phyloP scores from a whole-genome alignment of 2,888 invertebrate species.

The Oconnorella tubifera region DNA sequence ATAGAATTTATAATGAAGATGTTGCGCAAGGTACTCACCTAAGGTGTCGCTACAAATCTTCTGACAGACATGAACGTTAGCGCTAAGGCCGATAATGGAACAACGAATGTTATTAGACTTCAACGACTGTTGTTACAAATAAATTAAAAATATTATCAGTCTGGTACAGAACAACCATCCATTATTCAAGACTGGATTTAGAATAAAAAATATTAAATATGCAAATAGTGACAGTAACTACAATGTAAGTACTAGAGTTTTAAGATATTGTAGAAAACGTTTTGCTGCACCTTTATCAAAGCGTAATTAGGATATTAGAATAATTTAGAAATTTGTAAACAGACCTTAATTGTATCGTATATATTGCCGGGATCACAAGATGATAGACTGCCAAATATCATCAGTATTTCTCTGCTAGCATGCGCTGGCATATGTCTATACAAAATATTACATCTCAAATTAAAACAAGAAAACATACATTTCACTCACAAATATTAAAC shows the following conservation, averaged over 20 bases:
- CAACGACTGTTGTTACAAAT: slow-evolving; percentile 36
- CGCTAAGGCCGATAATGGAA: slow-evolving; percentile 90
- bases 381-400: slow-evolving; percentile 88
- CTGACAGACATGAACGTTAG: slow-evolving; percentile 88
- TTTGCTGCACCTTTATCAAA: no score
- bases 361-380: slow-evolving; percentile 97
- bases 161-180: no score
- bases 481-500: no score
- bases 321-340: not conserved
- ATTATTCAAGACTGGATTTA: no score
- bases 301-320: no score
- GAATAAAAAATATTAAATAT: no score
- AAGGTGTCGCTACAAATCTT: slow-evolving; percentile 79
- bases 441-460: no score
- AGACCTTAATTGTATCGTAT: slow-evolving; percentile 68
- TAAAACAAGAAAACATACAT: no score
- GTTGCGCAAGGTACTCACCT: slow-evolving; percentile 52
- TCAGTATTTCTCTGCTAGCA: slow-evolving; percentile 86
- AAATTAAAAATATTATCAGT: slow-evolving; percentile 1
- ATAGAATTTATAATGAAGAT: no score
- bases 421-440: slow-evolving; percentile 80
- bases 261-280: no score
- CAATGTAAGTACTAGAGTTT: no score
- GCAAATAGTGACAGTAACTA: no score
- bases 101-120: slow-evolving; percentile 81